Base-by-base conservation (phyloP, 2,888 invertebrate genomes). In the Heliconius cydno region DNA sequence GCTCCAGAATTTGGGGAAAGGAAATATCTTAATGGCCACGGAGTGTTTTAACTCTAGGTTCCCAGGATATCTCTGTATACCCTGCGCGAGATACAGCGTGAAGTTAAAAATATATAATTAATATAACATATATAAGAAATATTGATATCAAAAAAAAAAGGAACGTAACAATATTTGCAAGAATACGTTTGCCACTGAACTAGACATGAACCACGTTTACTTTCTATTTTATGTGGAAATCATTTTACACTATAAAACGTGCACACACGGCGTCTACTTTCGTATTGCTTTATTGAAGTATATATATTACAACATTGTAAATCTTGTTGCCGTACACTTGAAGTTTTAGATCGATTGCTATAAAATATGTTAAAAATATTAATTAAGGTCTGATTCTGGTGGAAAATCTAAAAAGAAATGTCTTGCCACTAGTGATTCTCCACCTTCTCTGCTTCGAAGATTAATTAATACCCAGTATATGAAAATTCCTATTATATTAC, bases 161-260 rank as follows among this genome's bases (percentile, higher is more conserved):
- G 9, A 72, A 72, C 72, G 72, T 72, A 57, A 72, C 72, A 72
- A 73, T 60, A 73, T 34, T 57, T 57, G 73, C 73, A 73, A 60
- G 57, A 73, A 73, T 60, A 52, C 52, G 57, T 34, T 73, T 73
- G 57, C 57, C 73, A 34, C 57, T 57, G 19, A 75, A 75, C 75
- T 75, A 75, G 75, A 25, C 38, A 63, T 75, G 75, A 72, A 38
- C 41, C 65, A 65, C 41, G 75, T 63, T 75, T 75, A 65, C 75
- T 75, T 75, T 75, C 75, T 75, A 65, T 75, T 75, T 73, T 73
- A 73, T 60, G 73, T 73, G 73, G 73, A 73, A 73, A 73, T n/a
- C n/a, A 73, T 30, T 73, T 57, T 38, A 72, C 57, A 73, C 34
- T 73, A 73, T 73, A n/a, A 73, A 34, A n/a, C 73, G 73, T 60